Base-by-base conservation (phyloP, 2,797 vertebrate species). In the Scarus forsteni region DNA sequence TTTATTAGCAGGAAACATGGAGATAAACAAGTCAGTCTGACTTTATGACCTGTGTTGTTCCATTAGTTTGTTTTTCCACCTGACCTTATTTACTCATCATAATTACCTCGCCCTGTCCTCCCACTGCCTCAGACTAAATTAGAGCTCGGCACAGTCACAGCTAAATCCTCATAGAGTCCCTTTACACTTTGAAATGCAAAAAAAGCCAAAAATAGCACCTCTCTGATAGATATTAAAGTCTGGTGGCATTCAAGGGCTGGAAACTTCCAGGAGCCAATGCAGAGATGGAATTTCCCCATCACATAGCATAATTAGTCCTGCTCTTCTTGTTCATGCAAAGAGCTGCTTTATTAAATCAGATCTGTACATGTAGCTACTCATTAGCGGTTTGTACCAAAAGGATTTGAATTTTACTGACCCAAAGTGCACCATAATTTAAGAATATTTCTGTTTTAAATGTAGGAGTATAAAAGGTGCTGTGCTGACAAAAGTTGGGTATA, bases 111-210 rank as follows among this genome's bases (percentile, higher is more conserved):
- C 36, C 14, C 19, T 80, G 50, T 60, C 46, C 52, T 60, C 60
- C n/a, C 34, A 40, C 58, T 18, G 53, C 73, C 66, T 71, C 49
- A 66, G 70, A 79, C 56, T 64, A 71, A 80, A 79, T 80, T 62
- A 67, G 55, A 73, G 66, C 38, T 67, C 53, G 64, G 49, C 70
- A 46, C 62, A 81, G 80, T 81, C 72, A 56, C 44, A 71, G 58
- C 51, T 74, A 77, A 83, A 86, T 73, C 78, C 62, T 80, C 45
- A 34, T 53, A 75, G 72, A 81, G 77, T 81, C 70, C 58, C 60
- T 73, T 70, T 54, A 71, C 67, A 90, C 62, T 80, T 84, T 89
- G 73, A 83, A 81, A 88, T 85, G 73, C 56, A 79, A 75, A 86
- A 78, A 55, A 63, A 57, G 57, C 68, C 53, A 54, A 58, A 86